Evolutionary conservation across 2,113 vertebrate species (phyloP).

Genomic region (Hyla sarda): DNA sequence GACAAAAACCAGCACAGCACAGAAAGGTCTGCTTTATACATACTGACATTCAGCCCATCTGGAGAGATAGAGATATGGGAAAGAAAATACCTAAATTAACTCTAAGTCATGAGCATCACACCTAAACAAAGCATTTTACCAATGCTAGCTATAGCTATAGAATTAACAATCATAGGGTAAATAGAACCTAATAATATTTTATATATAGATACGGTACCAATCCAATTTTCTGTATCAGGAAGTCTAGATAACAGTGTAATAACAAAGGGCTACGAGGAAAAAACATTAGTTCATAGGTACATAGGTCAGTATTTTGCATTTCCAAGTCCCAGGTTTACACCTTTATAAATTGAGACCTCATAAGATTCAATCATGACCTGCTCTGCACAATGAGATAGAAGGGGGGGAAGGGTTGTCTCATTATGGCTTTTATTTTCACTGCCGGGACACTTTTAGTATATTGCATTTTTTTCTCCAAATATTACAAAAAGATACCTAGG

Average conservation of each 20-base stretch:
- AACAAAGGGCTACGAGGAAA: no score
- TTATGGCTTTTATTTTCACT: no score
- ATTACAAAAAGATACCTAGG: no score
- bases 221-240: not conserved
- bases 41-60: slow-evolving; percentile 30
- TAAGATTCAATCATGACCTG: no score
- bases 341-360: no score
- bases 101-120: not conserved
- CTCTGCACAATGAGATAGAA: no score
- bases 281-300: no score
- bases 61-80: not conserved
- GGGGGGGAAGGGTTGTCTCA: no score
- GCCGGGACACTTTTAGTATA: no score
- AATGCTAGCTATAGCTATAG: not conserved
- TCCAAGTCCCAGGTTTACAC: no score
- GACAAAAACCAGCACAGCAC: slow-evolving; percentile 20
- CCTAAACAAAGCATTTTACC: not conserved
- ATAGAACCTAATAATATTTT: not conserved
- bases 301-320: no score
- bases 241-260: not conserved
- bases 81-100: not conserved
- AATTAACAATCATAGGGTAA: not conserved
- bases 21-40: not conserved
- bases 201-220: not conserved
- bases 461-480: no score